phyloP scores from a whole-genome alignment of 2,113 vertebrate species.

The Erinaceus europaeus region DNA sequence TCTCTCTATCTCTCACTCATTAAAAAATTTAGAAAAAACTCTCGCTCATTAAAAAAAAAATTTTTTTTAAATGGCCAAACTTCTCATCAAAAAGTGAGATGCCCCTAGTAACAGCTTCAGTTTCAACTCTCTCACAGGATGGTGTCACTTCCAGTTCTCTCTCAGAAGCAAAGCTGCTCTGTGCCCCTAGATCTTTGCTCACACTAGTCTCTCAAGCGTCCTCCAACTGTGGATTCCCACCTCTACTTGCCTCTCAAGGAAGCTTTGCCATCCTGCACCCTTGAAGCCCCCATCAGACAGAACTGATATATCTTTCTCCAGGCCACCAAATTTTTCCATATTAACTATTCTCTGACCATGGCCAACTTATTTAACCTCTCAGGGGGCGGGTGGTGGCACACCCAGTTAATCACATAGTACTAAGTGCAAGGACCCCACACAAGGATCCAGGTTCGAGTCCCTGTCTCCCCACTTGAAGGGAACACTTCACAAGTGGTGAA shows the following conservation, averaged over 20 bases:
- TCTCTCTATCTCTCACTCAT: too few species aligned
- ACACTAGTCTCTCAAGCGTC: neutral
- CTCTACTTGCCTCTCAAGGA: neutral
- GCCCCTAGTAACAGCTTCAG: neutral
- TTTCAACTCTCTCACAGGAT: neutral
- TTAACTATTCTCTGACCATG: neutral
- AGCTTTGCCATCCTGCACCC: neutral
- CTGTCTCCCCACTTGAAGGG: too few species aligned
- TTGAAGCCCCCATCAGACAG: rapidly evolving
- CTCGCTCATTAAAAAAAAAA: too few species aligned
- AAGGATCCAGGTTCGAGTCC: too few species aligned
- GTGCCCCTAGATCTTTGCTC: neutral
- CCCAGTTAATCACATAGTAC: neutral
- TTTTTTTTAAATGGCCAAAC: neutral
- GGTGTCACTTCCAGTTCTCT: neutral
- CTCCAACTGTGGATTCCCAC: too few species aligned
- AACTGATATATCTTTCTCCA: neutral
- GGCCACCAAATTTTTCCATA: neutral
- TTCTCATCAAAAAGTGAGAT: neutral
- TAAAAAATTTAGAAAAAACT: too few species aligned
- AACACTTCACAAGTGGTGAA: too few species aligned
- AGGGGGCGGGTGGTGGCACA: neutral
- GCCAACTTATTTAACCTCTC: neutral
- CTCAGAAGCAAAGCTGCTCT: neutral
- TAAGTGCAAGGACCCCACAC: neutral